phyloP scores from a whole-genome alignment of 2,797 vertebrate species.

The Meriones psammophilus region DNA sequence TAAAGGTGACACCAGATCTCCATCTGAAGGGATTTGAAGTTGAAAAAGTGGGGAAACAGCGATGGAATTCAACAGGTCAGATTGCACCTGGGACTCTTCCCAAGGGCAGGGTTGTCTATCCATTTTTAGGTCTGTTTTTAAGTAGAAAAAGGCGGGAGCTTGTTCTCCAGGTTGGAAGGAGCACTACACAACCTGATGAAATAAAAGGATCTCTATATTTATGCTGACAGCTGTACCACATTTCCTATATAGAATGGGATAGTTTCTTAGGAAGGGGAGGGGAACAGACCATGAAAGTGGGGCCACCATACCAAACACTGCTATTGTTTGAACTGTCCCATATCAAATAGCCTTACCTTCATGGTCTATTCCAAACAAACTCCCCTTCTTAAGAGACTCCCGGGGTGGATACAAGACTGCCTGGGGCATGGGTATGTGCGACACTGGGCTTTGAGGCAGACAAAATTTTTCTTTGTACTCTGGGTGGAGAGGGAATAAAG shows the following conservation, averaged over 20 bases:
- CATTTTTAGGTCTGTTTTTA: not conserved
- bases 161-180: not conserved
- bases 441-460: not conserved
- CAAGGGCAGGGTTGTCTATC: not conserved
- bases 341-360: not conserved
- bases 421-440: not conserved
- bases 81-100: not conserved
- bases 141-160: not conserved
- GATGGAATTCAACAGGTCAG: not conserved
- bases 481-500: not conserved
- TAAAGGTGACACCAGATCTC: not conserved
- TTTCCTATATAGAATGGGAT: not conserved
- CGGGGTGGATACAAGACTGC: not conserved
- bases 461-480: not conserved
- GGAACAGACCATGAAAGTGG: not conserved
- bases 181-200: not conserved
- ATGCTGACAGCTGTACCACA: not conserved
- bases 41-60: not conserved
- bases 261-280: not conserved
- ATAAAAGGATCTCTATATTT: not conserved
- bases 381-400: not conserved
- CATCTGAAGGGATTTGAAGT: not conserved
- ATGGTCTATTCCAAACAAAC: not conserved
- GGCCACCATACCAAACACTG: not conserved
- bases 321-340: not conserved